These are phyloP conservation scores for Drymonia ruficornis DNA, from an alignment of 2,888 invertebrate species.

Conservation along the genomic window DNA sequence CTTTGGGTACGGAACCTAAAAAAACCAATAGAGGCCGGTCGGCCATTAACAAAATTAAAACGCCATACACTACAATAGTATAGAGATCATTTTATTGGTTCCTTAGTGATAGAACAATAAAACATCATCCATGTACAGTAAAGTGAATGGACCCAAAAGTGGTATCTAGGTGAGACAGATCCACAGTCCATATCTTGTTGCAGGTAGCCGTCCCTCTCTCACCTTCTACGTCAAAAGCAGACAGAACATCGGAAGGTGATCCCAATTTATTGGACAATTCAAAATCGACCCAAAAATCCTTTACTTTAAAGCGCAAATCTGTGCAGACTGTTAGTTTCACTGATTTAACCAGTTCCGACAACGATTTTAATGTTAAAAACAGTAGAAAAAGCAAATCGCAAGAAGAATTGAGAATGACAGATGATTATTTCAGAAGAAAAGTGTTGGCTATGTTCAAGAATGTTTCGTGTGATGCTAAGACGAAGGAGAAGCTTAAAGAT, in stretches of 20 bases:
- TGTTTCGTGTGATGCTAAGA: neutral
- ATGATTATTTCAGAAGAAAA: slow-evolving; percentile 29
- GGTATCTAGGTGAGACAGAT: neutral
- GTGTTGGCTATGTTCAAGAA: slow-evolving; percentile 16
- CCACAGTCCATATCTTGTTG: slow-evolving; percentile 35
- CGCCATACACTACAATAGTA: no score
- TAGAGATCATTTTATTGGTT: no score
- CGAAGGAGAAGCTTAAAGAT: neutral
- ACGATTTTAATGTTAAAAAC: slow-evolving; percentile 15
- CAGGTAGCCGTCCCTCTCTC: slow-evolving; percentile 61
- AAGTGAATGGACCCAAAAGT: neutral
- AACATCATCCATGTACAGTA: no score
- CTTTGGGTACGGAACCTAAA: no score
- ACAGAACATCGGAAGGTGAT: slow-evolving; percentile 33
- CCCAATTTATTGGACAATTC: neutral
- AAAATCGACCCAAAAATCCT: slow-evolving; percentile 2
- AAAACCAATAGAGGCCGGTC: no score
- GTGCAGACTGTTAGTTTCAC: slow-evolving; percentile 50
- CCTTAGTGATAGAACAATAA: no score
- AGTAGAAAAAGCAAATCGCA: slow-evolving; percentile 52
- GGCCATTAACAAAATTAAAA: no score
- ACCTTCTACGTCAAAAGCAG: slow-evolving; percentile 33
- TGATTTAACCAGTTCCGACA: slow-evolving; percentile 22
- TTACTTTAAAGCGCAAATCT: slow-evolving; percentile 34
- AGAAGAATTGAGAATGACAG: slow-evolving; percentile 41